Conservation (phyloP, 2,113 vertebrate species). For the Atractosteus spatula region DNA sequence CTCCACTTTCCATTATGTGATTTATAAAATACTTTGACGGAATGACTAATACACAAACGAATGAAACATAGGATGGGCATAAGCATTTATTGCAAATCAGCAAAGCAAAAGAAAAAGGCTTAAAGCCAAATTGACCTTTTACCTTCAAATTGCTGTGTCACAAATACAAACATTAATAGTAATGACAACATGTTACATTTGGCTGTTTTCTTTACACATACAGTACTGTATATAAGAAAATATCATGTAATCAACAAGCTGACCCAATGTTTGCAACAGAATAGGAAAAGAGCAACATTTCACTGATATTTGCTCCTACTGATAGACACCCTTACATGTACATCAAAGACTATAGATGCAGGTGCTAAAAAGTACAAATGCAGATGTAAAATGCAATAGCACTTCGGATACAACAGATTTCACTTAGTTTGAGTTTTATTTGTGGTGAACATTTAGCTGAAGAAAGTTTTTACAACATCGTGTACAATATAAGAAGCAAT, state of each 20-base stretch:
- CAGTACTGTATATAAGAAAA: conserved; percentile 20
- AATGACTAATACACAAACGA: too few relatives aligned
- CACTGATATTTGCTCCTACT: conserved; percentile 17
- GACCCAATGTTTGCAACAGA: conserved; percentile 11
- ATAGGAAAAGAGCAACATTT: conserved; percentile 18
- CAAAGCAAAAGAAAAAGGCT: conserved; percentile 30
- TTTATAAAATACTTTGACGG: too few relatives aligned
- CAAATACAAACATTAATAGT: conserved; percentile 23
- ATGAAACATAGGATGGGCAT: conserved; percentile 35
- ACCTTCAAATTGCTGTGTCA: conserved; percentile 22
- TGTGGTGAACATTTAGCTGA: background rate
- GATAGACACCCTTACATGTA: conserved; percentile 26
- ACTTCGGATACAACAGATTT: background rate
- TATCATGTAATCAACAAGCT: conserved; percentile 11
- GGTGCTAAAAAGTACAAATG: conserved; percentile 29
- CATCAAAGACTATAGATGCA: conserved; percentile 22
- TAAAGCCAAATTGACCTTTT: conserved; percentile 28
- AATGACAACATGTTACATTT: conserved; percentile 11
- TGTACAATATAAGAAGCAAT: too few relatives aligned
- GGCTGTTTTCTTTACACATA: conserved; percentile 19
- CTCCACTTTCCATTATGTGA: too few relatives aligned
- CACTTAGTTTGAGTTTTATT: background rate
- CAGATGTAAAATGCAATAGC: conserved; percentile 11
- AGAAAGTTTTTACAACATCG: background rate
- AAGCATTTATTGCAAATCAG: conserved; percentile 37